These are phyloP conservation scores for Pitangus sulphuratus DNA, from an alignment of 2,797 vertebrate genomes.

Conservation along the genomic window DNA sequence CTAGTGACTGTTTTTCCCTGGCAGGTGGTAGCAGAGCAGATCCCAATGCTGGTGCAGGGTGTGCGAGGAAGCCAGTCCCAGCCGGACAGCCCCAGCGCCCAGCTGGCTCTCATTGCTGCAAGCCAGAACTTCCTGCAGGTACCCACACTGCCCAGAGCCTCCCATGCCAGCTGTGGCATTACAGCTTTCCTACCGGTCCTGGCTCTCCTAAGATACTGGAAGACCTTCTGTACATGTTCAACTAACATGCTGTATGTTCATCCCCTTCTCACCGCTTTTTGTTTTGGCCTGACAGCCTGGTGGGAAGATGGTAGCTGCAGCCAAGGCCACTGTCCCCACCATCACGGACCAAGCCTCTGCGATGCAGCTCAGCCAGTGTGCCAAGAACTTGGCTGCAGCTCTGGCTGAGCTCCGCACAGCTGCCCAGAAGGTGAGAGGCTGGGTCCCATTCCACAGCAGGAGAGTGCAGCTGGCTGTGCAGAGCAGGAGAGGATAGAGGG, in stretches of 20 bases:
- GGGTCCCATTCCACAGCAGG: background rate
- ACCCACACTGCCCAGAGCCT: accelerated
- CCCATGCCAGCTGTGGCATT: background rate
- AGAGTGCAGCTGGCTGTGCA: background rate
- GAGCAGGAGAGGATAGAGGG: accelerated
- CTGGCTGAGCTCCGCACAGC: conserved; percentile 93
- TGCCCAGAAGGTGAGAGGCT: conserved; percentile 88
- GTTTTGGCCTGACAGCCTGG: conserved; percentile 82
- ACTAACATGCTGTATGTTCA: accelerated
- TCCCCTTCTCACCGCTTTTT: background rate
- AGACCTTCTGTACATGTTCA: background rate
- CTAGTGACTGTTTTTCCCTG: background rate
- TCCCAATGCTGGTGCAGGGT: conserved; percentile 95
- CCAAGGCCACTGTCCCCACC: conserved; percentile 93
- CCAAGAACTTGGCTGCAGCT: conserved; percentile 89
- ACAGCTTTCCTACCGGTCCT: background rate
- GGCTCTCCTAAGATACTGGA: background rate
- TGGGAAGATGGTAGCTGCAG: conserved; percentile 95
- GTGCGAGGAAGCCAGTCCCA: conserved; percentile 95
- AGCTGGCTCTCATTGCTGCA: conserved; percentile 93
- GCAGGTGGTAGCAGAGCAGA: conserved; percentile 95
- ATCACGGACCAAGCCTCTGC: conserved; percentile 94
- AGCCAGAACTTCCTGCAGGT: conserved; percentile 98
- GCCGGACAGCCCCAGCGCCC: conserved; percentile 94
- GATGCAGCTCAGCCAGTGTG: conserved; percentile 98